Evolutionary conservation across 2,888 invertebrate genomes (phyloP).

Genomic region (Cephus pygmeus): DNA sequence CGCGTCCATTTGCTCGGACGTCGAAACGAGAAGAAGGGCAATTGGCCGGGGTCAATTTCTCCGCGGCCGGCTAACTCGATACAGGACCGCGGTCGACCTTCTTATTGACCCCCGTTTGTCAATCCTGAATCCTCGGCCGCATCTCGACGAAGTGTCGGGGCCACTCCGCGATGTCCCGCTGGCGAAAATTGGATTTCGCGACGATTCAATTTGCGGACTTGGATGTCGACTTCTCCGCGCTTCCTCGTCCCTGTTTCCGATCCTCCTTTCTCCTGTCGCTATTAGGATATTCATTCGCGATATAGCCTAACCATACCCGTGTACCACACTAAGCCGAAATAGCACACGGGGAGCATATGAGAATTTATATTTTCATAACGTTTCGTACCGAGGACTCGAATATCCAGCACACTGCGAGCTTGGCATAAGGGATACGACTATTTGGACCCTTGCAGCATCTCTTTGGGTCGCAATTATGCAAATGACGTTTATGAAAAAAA

Average conservation of each 20-base stretch:
- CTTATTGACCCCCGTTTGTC: slow-evolving; percentile 36
- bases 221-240: neutral
- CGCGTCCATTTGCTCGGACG: neutral
- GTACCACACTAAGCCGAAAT: neutral
- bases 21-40: slow-evolving; percentile 20
- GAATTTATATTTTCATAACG: neutral
- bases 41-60: slow-evolving; percentile 48
- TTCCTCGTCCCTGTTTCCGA: neutral
- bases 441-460: too few relatives aligned
- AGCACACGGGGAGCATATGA: neutral
- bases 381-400: neutral
- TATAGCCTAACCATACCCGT: neutral
- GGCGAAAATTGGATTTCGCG: neutral
- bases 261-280: neutral
- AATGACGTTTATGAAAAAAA: neutral
- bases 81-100: slow-evolving; percentile 24
- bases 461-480: neutral
- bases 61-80: slow-evolving; percentile 46
- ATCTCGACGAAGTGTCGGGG: neutral
- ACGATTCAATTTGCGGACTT: neutral
- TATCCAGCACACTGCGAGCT: neutral
- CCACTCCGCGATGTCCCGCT: neutral
- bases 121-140: slow-evolving; percentile 24
- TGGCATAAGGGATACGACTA: neutral
- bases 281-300: neutral